Base-by-base conservation (phyloP, 2,797 vertebrate genomes). In the Strix occidentalis region DNA sequence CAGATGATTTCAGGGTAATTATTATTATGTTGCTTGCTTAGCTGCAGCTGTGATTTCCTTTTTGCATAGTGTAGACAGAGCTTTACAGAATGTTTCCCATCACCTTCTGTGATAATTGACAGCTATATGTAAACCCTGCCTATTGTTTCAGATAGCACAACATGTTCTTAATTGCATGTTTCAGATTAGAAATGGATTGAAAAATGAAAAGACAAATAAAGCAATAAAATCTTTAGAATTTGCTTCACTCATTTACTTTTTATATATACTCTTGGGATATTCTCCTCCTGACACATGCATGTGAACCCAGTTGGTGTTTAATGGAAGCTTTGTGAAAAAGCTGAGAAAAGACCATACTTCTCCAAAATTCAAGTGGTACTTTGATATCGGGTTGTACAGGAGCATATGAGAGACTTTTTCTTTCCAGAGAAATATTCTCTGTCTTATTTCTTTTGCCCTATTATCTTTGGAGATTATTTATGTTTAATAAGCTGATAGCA, bases 21-120 rank as follows among this genome's bases (percentile, higher is more conserved):
- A 92, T 90, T 95, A 90, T 94, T 60, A 68, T 84, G 56, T 74
- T 80, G 37, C 87, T 92, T 60, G 72, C 89, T 95, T 92, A 91
- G 81, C 84, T 94, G 78, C 93, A 96, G 94, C 89, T 97, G 92
- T 89, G 90, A 94, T 92, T 96, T 96, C 54, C 76, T 80, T 91
- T 92, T 63, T 68, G 50, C 57, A 48, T 29, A 64, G 70, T 9
- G 50, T 58, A 84, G 85, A 86, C 48, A 43, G 68, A 85, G 78
- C 77, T 91, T 83, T 77, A 85, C 61, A 91, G 84, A 91, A 83
- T 91, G 87, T 94, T 96, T 94, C 87, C 82, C 84, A 72, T 89
- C 81, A 93, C 94, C 94, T 94, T 78, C 92, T 80, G 45, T 93
- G 76, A 61, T 37, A 94, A 96, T 75, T 87, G 87, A 92, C 68